Evolutionary conservation across 2,888 invertebrate genomes (phyloP).

Genomic region (Phoenoteleia sp.): DNA sequence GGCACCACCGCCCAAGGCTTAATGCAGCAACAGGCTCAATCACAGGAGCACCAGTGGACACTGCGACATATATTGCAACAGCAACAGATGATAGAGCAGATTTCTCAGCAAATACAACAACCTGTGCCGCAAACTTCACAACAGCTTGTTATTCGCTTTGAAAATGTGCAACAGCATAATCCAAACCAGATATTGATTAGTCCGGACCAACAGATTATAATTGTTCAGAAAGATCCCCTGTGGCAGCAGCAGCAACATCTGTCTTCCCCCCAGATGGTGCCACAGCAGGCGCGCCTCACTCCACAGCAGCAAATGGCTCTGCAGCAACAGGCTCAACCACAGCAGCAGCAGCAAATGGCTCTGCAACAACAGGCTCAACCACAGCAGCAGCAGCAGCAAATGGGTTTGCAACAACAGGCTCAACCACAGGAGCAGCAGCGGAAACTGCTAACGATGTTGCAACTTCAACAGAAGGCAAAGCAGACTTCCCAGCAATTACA

Average conservation of each 20-base stretch:
- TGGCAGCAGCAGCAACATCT: conserved; percentile 64
- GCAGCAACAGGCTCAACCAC: conserved; percentile 85
- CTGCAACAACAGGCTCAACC: conserved; percentile 85
- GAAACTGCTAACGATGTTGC: conserved; percentile 87
- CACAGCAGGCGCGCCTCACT: conserved; percentile 60
- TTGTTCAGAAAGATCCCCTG: no score
- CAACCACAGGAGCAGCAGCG: conserved; percentile 86
- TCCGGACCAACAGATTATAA: no score
- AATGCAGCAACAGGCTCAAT: no score
- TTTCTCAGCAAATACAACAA: conserved; percentile 87
- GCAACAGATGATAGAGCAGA: conserved; percentile 87
- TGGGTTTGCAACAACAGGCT: no score
- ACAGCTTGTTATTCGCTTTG: conserved; percentile 86
- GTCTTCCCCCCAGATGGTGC: conserved; percentile 66
- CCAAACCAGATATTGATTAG: no score
- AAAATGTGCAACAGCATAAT: no score
- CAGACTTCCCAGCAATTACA: conserved; percentile 87
- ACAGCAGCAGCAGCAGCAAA: conserved; percentile 86
- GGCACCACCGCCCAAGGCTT: no score
- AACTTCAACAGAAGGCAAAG: conserved; percentile 88
- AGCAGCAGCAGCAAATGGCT: conserved; percentile 85
- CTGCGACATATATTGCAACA: conserved; percentile 88
- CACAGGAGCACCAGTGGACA: conserved; percentile 87
- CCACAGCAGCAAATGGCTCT: conserved; percentile 79
- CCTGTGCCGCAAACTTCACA: conserved; percentile 84